Base-by-base conservation (phyloP, 2,113 vertebrate species). In the Eretmochelys imbricata region DNA sequence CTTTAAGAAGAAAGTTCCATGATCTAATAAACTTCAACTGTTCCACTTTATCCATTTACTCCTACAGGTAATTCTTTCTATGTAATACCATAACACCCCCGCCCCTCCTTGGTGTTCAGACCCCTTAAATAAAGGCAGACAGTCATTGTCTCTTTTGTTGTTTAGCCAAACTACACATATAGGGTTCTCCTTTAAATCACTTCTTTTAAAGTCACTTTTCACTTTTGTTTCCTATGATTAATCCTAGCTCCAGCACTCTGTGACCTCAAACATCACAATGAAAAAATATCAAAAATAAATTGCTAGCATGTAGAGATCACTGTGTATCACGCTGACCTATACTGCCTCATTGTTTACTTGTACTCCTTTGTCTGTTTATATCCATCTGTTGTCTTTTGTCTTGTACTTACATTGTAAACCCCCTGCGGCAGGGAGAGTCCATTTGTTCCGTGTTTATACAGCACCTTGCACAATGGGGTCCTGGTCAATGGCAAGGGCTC, bases 171-270 rank as follows among this genome's bases (percentile, higher is more conserved):
- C 48, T 57, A 89, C 20, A 95, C 49, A 93, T 82, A 83, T 7
- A 16, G 86, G 62, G 87, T 85, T 93, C 95, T 94, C 93, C 90
- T 85, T 83, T 46, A 46, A 75, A 20, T 42, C 88, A 89, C 91
- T 94, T 94, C 94, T 95, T 91, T 92, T 80, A 87, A 90, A 94
- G 86, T 62, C 84, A 46, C 72, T 93, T 94, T 90, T 85, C 87
- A 87, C 93, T 54, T 54, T 93, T 54, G 59, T 87, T 90, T 96
- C 87, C 89, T 84, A 85, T 8, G 2, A 91, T 95, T 91, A 94
- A 94, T 83, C 59, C 82, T 84, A 82, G 38, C 59, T 89, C 55
- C 49, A 75, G 62, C 54, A 48, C 82, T 89, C 31, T 49, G 25
- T 0, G 0, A 80, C 49, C 75, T 82, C 80, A 85, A 89, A 88